Conservation (phyloP, 2,888 invertebrate genomes). For the Tortrix viridana region DNA sequence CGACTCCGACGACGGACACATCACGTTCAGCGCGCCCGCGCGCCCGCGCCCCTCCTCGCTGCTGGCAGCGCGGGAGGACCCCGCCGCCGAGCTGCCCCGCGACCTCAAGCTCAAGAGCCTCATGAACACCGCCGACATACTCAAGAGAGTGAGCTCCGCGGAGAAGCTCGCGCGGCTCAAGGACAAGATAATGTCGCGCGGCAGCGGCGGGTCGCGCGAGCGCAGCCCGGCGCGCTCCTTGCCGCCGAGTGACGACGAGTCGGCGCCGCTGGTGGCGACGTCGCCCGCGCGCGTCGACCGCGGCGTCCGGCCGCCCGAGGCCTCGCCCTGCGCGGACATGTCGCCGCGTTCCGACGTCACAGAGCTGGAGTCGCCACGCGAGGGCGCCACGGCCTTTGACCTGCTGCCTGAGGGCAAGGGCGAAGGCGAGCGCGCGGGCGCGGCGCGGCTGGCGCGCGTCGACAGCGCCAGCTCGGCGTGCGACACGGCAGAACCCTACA, state of each 20-base stretch:
- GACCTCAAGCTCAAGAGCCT: conserved; percentile 66
- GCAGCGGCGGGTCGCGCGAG: conserved; percentile 62
- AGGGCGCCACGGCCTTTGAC: conserved; percentile 46
- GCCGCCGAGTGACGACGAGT: conserved; percentile 86
- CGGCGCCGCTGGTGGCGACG: conserved; percentile 85
- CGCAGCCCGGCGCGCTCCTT: conserved; percentile 67
- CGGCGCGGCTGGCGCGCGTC: conserved; percentile 45
- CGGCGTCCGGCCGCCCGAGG: conserved; percentile 51
- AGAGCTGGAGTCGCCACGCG: conserved; percentile 68
- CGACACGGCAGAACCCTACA: conserved; percentile 76
- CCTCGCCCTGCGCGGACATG: conserved; percentile 57
- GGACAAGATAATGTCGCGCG: conserved; percentile 68
- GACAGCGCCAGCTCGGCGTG: conserved; percentile 63
- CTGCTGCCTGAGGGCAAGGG: conserved; percentile 41
- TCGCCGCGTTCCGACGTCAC: conserved; percentile 76
- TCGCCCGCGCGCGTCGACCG: conserved; percentile 51
- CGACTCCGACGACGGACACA: conserved; percentile 72
- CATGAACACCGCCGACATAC: conserved; percentile 67
- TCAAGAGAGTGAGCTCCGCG: conserved; percentile 71
- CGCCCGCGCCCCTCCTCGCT: conserved; percentile 65
- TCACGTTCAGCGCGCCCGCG: conserved; percentile 72
- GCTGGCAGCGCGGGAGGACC: conserved; percentile 55
- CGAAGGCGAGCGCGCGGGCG: conserved; percentile 41
- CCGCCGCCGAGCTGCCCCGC: conserved; percentile 51
- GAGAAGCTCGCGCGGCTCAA: conserved; percentile 69